Base-by-base conservation (phyloP, 2,113 vertebrate genomes). In the Falco punctatus region DNA sequence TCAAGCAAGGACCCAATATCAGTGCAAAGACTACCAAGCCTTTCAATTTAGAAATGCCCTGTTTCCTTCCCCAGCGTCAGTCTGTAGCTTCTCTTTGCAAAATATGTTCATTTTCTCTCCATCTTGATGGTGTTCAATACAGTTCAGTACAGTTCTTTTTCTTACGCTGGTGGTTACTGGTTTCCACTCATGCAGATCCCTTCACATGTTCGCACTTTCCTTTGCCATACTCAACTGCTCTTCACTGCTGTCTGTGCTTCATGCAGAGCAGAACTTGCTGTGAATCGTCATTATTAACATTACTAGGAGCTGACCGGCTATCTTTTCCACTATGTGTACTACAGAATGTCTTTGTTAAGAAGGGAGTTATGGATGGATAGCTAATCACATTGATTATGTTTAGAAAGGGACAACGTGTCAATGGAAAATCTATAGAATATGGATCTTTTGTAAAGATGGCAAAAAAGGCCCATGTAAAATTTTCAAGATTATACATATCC, bases 281-380 rank as follows among this genome's bases (percentile, higher is more conserved):
- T 51, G 23, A 52, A 35, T 65, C 0, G 0, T 17, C 8, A 11
- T 61, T 67, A 40, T 27, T 59, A 49, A n/a, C n/a, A 1, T 46
- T 61, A 23, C 38, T 51, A n/a, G 67, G 27, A 73, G 10, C 2
- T 87, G n/a, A 55, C 20, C 30, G 61, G 7, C 32, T 61, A 17
- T 69, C 32, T 80, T 57, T 81, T 57, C 69, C 52, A 22, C 21
- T 80, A 26, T 1, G 3, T 2, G 2, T 85, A 15, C 28, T 57
- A 54, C 30, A 72, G 48, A 61, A 42, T 67, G 48, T 4, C 28
- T 44, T 71, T 81, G 33, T 58, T 62, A 52, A 24, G 33, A n/a
- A 54, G 28, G 35, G 33, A 15, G 48, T 62, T 78, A 72, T 7
- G 21, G 52, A 18, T 62, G 16, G 6, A 42, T 33, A 81, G 15